Evolutionary conservation across 2,113 vertebrate species (phyloP).

Genomic region (Regulus satrapa): DNA sequence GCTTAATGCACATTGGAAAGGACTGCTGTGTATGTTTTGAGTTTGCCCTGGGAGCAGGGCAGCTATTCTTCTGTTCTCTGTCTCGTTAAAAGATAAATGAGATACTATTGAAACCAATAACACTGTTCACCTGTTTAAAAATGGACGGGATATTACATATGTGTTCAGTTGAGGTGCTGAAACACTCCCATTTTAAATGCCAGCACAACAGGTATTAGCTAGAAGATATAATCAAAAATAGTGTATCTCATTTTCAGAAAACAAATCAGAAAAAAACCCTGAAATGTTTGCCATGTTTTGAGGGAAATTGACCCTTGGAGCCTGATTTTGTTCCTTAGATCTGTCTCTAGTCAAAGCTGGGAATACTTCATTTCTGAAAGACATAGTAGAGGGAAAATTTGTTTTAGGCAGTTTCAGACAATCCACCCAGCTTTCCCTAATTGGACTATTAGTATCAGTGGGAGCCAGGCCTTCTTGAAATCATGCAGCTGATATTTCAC

Average conservation of each 20-base stretch:
- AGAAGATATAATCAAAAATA: not conserved
- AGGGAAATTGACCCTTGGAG: not conserved
- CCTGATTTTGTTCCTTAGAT: not conserved
- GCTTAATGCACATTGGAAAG: not conserved
- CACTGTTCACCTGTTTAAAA: not conserved
- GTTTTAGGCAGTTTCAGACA: not conserved
- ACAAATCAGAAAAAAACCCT: not conserved
- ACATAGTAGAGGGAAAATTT: not conserved
- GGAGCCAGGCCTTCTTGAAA: not conserved
- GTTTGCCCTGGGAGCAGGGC: not conserved
- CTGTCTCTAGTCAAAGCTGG: not conserved
- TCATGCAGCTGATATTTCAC: not conserved
- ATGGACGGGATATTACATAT: not conserved
- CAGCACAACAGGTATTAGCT: not conserved
- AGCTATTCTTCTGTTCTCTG: not conserved
- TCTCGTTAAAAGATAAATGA: not conserved
- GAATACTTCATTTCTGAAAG: not conserved
- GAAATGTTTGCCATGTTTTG: not conserved
- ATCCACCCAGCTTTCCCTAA: not conserved
- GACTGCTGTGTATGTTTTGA: not conserved
- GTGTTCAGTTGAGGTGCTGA: not conserved
- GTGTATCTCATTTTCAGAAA: not conserved
- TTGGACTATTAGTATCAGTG: not conserved
- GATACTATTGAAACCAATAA: not conserved
- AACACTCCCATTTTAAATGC: not conserved